A percentile compares a stretch with the other conserved stretches of the same genome.
Evolutionary conservation across 2,888 invertebrate species (phyloP).

Genomic region (Tipula unca): DNA sequence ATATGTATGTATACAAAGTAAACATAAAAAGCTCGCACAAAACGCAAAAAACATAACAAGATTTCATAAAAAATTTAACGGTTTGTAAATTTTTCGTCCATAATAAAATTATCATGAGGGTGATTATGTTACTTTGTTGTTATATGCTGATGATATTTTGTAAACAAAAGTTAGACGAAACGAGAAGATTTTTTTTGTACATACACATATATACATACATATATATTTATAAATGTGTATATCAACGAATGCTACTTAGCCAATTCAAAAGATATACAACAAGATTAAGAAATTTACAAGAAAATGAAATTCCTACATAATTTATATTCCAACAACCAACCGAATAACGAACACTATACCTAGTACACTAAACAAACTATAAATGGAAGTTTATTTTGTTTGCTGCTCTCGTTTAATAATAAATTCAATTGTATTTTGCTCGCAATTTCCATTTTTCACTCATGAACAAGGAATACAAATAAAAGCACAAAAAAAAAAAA

Average conservation of each 20-base stretch:
- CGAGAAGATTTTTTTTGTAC: neutral
- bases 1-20: no score
- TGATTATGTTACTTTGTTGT: neutral
- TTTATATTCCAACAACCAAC: neutral
- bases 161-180: neutral
- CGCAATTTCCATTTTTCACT: neutral
- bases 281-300: conserved; percentile 14
- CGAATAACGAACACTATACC: neutral
- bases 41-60: neutral
- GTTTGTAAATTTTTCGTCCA: conserved; percentile 8
- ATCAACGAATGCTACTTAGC: neutral
- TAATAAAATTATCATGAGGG: conserved; percentile 8
- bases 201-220: neutral
- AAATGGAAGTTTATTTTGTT: conserved; percentile 14
- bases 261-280: conserved; percentile 8
- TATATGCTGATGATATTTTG: neutral
- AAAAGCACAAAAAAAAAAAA: neutral
- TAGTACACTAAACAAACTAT: conserved; percentile 14
- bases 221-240: neutral
- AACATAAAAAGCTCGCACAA: neutral
- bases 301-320: neutral
- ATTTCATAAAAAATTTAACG: conserved; percentile 8
- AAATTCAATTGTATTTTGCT: neutral
- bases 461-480: neutral
- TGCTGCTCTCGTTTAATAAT: conserved; percentile 8